Evolutionary conservation across 2,113 vertebrate genomes (phyloP).

Genomic region (Toxotes jaculatrix): DNA sequence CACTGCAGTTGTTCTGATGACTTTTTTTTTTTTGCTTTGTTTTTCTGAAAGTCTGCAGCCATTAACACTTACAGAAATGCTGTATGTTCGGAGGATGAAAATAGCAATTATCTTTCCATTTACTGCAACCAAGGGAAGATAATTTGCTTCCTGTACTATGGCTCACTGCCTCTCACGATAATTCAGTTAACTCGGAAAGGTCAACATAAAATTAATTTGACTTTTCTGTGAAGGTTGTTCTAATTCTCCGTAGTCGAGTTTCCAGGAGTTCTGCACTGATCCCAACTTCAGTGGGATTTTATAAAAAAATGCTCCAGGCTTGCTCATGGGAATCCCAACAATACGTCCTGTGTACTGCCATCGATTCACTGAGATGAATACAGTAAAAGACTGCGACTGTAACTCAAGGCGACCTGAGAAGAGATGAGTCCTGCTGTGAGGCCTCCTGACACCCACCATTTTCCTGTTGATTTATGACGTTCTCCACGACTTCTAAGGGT

Average conservation of each 20-base stretch:
- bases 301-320: not conserved
- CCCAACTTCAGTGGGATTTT: slow-evolving; percentile 13
- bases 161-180: not conserved
- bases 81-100: not conserved
- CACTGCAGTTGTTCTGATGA: slow-evolving; percentile 39
- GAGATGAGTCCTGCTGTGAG: slow-evolving; percentile 56
- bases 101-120: slow-evolving; percentile 16
- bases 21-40: not conserved
- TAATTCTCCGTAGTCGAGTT: not conserved
- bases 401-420: slow-evolving; percentile 50
- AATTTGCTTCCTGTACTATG: slow-evolving; percentile 6
- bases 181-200: slow-evolving; percentile 14
- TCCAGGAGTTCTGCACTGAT: slow-evolving; percentile 19
- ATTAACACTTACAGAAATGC: slow-evolving; percentile 17
- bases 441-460: slow-evolving; percentile 48
- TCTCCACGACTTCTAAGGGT: slow-evolving; percentile 45
- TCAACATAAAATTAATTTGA: not conserved
- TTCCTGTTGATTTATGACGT: slow-evolving; percentile 61
- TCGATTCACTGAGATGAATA: slow-evolving; percentile 61
- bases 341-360: slow-evolving; percentile 24
- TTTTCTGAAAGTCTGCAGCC: slow-evolving; percentile 31
- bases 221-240: not conserved
- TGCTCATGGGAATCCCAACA: slow-evolving; percentile 16
- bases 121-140: not conserved
- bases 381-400: slow-evolving; percentile 48